Percentiles rank a stretch among this genome's conserved stretches.
These are phyloP conservation scores for Pogoniulus pusillus DNA, from an alignment of 2,797 vertebrate species.

Conservation along the genomic window DNA sequence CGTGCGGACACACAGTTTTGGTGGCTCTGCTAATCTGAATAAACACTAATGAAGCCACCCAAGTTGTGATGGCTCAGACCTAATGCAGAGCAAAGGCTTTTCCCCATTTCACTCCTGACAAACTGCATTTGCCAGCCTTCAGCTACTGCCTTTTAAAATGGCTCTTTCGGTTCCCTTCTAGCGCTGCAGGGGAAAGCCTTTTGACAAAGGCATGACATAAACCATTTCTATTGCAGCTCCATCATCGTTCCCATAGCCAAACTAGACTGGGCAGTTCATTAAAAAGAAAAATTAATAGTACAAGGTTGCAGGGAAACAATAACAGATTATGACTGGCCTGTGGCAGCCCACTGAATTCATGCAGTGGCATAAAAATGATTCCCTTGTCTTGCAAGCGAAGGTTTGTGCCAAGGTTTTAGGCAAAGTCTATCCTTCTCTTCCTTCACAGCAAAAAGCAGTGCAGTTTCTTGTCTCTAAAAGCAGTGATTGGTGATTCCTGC, in stretches of 20 bases:
- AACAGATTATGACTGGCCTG: slow-evolving; percentile 76
- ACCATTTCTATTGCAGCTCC: slow-evolving; percentile 76
- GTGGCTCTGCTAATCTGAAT: slow-evolving; percentile 1
- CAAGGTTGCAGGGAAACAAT: slow-evolving; percentile 76
- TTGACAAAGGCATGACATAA: slow-evolving; percentile 74
- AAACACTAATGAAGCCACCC: slow-evolving; percentile 17
- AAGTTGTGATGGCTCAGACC: slow-evolving; percentile 13
- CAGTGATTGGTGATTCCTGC: background rate
- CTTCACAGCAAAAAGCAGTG: slow-evolving; percentile 8
- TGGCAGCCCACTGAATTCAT: slow-evolving; percentile 55
- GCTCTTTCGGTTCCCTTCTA: slow-evolving; percentile 78
- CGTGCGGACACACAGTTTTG: background rate
- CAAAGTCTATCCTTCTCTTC: background rate
- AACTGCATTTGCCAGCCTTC: slow-evolving; percentile 63
- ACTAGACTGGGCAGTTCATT: slow-evolving; percentile 79
- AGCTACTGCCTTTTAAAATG: slow-evolving; percentile 69
- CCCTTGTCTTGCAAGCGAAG: slow-evolving; percentile 25
- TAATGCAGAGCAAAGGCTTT: slow-evolving; percentile 33
- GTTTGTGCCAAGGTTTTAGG: slow-evolving; percentile 41
- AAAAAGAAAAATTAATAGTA: slow-evolving; percentile 82
- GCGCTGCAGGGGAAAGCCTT: slow-evolving; percentile 67
- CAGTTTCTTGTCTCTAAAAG: background rate
- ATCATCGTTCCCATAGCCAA: slow-evolving; percentile 72
- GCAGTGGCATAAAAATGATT: slow-evolving; percentile 60
- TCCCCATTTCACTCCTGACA: slow-evolving; percentile 69